Evolutionary conservation across 2,113 vertebrate genomes (phyloP).

Genomic region (Hippopotamus amphibius): DNA sequence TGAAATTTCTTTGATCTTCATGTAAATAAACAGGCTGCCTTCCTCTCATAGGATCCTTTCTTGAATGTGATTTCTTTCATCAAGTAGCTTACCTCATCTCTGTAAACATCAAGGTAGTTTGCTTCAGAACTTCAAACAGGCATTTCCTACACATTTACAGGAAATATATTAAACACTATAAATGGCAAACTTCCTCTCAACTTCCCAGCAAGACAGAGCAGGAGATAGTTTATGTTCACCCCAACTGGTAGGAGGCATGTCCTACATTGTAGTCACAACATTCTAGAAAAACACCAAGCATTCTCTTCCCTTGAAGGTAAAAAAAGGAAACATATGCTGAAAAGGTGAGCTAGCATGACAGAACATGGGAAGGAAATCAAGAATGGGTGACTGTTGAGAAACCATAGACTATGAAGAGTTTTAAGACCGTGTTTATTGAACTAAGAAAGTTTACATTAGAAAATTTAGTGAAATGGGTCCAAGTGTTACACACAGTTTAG

Average conservation of each 20-base stretch:
- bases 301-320: not conserved
- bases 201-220: slow-evolving; percentile 63
- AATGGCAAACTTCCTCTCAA: slow-evolving; percentile 81
- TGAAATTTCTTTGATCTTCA: slow-evolving; percentile 86
- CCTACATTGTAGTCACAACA: slow-evolving; percentile 71
- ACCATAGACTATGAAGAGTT: not conserved
- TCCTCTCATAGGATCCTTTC: slow-evolving; percentile 82
- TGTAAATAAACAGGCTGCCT: slow-evolving; percentile 86
- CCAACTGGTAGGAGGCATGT: not conserved
- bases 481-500: slow-evolving; percentile 14
- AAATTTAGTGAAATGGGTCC: not conserved
- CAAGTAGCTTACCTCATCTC: slow-evolving; percentile 85
- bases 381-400: not conserved
- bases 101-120: slow-evolving; percentile 86
- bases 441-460: not conserved
- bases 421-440: not conserved
- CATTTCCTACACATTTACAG: slow-evolving; percentile 87
- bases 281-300: not conserved
- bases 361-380: not conserved
- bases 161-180: slow-evolving; percentile 84
- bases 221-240: slow-evolving; percentile 1
- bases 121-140: slow-evolving; percentile 86
- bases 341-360: not conserved
- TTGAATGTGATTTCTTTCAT: slow-evolving; percentile 88
- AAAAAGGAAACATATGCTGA: not conserved